These are phyloP conservation scores for Sciurus vulgaris DNA, from an alignment of 2,797 vertebrate species.

Conservation along the genomic window DNA sequence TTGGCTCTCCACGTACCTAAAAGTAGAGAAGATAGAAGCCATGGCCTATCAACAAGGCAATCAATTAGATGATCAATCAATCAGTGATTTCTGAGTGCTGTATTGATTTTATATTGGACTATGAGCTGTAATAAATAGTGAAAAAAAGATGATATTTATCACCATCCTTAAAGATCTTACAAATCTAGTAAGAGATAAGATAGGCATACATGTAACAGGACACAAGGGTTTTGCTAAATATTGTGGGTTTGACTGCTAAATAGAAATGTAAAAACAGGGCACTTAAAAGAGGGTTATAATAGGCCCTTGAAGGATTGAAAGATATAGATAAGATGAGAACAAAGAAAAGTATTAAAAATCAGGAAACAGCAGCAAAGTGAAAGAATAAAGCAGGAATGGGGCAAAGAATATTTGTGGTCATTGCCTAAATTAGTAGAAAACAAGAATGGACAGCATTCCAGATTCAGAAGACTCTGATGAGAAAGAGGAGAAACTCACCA, in stretches of 20 bases:
- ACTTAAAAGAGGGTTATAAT: neutral
- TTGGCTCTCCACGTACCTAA: conserved; percentile 92
- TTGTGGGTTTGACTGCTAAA: neutral
- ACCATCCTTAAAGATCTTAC: neutral
- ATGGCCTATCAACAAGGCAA: neutral
- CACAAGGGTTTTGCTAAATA: neutral
- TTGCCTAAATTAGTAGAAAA: neutral
- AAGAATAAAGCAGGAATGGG: neutral
- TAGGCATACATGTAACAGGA: neutral
- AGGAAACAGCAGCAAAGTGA: neutral
- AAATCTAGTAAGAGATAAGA: neutral
- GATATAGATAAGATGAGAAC: neutral
- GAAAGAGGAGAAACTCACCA: neutral
- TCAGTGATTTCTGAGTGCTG: neutral
- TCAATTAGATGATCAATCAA: neutral
- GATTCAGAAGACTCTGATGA: neutral
- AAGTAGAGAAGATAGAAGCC: conserved; percentile 52
- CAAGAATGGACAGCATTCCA: neutral
- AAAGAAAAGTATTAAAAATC: neutral
- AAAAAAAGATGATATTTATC: neutral
- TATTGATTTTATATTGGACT: neutral
- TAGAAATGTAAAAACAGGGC: neutral
- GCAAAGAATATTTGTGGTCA: neutral
- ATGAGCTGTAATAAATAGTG: neutral
- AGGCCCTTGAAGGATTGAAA: neutral